Evolutionary conservation across 2,888 invertebrate genomes (phyloP).

Genomic region (Dasysyrphus tricinctus): DNA sequence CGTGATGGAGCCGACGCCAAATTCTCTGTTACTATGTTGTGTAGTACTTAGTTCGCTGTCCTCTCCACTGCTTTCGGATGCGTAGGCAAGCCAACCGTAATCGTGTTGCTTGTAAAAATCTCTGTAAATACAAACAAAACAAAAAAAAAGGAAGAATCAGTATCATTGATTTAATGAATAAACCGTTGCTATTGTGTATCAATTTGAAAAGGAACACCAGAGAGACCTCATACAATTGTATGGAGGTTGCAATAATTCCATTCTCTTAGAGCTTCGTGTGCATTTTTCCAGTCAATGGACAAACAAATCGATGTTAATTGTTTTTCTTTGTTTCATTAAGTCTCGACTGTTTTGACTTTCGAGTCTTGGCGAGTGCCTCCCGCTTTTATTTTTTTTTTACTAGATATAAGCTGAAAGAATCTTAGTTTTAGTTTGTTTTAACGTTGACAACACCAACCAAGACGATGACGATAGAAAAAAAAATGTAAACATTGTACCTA

Average conservation of each 20-base stretch:
- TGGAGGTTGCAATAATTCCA: constrained; percentile 14
- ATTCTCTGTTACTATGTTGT: constrained; percentile 27
- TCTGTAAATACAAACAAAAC: constrained; percentile 45
- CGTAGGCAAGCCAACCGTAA: constrained; percentile 60
- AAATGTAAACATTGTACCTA: constrained; percentile 21
- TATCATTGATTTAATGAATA: constrained; percentile 28
- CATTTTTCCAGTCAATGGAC: constrained; percentile 22
- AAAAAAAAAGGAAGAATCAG: constrained; percentile 12
- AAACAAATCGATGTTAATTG: constrained; percentile 59
- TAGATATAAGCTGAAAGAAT: background rate
- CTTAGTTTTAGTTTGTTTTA: constrained; percentile 1
- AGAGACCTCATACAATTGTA: constrained; percentile 28
- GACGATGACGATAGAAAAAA: background rate
- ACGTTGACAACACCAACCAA: constrained; percentile 6
- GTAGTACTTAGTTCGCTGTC: constrained; percentile 37
- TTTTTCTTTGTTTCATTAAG: constrained; percentile 16
- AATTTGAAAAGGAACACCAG: constrained; percentile 10
- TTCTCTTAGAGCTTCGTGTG: background rate
- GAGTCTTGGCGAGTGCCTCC: background rate
- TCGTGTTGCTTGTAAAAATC: constrained; percentile 44
- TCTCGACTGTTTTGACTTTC: background rate
- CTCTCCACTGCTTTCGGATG: constrained; percentile 50
- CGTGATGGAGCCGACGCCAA: constrained; percentile 53
- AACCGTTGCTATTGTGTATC: constrained; percentile 1
- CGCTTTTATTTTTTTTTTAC: background rate